These are phyloP conservation scores for Dunckerocampus dactyliophorus DNA, from an alignment of 2,113 vertebrate species.

Conservation along the genomic window DNA sequence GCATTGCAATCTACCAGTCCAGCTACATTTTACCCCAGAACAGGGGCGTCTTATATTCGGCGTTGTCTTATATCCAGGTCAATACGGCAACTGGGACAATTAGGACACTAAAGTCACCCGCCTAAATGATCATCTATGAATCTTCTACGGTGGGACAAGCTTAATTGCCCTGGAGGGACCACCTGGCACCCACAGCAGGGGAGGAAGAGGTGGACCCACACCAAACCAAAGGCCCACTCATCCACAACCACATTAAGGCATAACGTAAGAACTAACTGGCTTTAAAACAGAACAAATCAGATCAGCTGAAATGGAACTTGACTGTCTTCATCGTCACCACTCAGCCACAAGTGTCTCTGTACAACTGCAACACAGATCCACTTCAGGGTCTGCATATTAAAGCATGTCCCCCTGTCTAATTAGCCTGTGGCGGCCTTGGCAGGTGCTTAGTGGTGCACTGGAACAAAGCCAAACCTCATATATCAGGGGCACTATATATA, in stretches of 20 bases:
- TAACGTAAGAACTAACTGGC: no score
- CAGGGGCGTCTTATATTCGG: no score
- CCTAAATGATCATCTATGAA: constrained; percentile 37
- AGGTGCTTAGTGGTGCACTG: constrained; percentile 47
- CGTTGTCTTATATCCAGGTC: no score
- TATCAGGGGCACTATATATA: constrained; percentile 40
- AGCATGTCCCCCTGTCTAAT: constrained; percentile 41
- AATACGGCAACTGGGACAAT: not conserved
- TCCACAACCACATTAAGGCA: not conserved
- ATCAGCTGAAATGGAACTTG: no score
- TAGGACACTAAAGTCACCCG: constrained; percentile 7
- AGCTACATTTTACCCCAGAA: no score
- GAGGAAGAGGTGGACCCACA: constrained; percentile 21
- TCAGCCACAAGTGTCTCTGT: not conserved
- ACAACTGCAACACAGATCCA: not conserved
- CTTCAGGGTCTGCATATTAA: constrained; percentile 35
- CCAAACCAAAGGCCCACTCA: not conserved
- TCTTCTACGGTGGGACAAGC: constrained; percentile 37
- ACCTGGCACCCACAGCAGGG: constrained; percentile 60
- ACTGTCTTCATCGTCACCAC: not conserved
- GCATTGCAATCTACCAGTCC: no score
- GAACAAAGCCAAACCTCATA: constrained; percentile 58
- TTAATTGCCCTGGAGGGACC: constrained; percentile 52
- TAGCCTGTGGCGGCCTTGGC: constrained; percentile 38
- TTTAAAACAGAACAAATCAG: no score